Evolutionary conservation across 2,888 invertebrate species (phyloP), one percentile per base, ranked within the genome.

Genomic region (Athalia rosae): DNA sequence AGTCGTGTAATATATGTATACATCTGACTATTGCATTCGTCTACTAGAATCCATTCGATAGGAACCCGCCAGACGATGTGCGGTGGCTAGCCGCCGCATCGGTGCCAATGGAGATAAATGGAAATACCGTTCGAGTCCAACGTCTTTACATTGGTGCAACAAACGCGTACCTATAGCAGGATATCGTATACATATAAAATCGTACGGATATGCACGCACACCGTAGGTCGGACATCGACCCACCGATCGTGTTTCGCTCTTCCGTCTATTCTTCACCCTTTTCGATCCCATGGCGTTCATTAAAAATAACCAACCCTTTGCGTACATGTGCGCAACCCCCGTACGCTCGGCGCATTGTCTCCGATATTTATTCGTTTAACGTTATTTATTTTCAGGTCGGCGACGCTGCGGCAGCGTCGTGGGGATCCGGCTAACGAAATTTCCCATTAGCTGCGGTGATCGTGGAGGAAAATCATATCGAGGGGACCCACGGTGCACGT

Each of bases 31-130:
- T 50, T 9, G 7, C 8, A 50, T 11, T 7, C 50, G 11, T n/a
- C n/a, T n/a, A n/a, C n/a, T 50, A 50, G 7, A 50, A 50, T 50
- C 11, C 50, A 9, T 50, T 50, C 50, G 8, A 11, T 9, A 7
- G 50, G n/a, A 50, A 9, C 7, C 11, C 50, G 7, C 50, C 11
- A 50, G 7, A 50, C 50, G 13, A 13, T 11, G 13, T n/a, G n/a
- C 53, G 4, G 8, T 53, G 53, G 53, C 8, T n/a, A 11, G n/a
- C n/a, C 11, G n/a, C n/a, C 11, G 4, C 13, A 8, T 6, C n/a
- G 56, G 28, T 56, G 43, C 71, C 71, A 71, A 71, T 71, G 71
- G 45, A 58, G 56, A 58, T 71, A 50, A 58, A 71, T 58, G 71
- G 71, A 71, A 71, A 71, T 43, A 58, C 4, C 11, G 15, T 43